Percentiles rank a stretch among this genome's conserved stretches.
These are phyloP conservation scores for Eufriesea mexicana DNA, from an alignment of 1,140 invertebrate genomes.

Conservation along the genomic window DNA sequence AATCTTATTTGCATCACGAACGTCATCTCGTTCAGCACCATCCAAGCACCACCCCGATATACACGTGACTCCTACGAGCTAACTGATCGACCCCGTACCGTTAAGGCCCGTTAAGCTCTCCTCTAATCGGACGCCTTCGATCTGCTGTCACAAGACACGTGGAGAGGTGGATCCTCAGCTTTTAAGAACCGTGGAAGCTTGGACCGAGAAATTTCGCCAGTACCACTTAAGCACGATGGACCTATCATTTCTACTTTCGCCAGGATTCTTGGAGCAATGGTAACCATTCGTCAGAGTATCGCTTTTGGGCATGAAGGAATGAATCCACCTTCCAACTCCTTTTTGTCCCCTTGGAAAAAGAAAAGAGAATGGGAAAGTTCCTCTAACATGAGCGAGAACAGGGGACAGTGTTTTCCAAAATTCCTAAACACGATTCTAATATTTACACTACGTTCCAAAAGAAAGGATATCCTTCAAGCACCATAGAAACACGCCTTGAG, in stretches of 20 bases:
- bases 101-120: constrained; percentile 61
- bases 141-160: constrained; percentile 22
- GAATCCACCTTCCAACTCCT: too few species aligned
- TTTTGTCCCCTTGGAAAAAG: neutral
- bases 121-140: constrained; percentile 53
- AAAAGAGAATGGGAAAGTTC: neutral
- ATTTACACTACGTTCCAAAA: neutral
- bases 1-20: constrained; percentile 38
- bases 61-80: constrained; percentile 58
- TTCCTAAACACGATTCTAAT: neutral
- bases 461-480: neutral
- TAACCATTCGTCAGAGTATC: too few species aligned
- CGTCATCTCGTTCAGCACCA: constrained; percentile 61
- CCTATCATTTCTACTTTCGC: too few species aligned
- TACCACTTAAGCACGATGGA: too few species aligned
- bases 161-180: neutral
- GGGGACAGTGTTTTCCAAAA: neutral
- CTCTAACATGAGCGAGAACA: neutral
- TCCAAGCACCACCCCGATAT: constrained; percentile 63
- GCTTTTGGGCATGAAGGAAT: too few species aligned
- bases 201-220: too few species aligned
- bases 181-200: neutral
- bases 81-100: constrained; percentile 63
- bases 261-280: too few species aligned
- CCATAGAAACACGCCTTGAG: neutral